A percentile compares a stretch with the other conserved stretches of the same genome.
phyloP scores from a whole-genome alignment of 2,797 vertebrate species.

The Muscicapa comitata region DNA sequence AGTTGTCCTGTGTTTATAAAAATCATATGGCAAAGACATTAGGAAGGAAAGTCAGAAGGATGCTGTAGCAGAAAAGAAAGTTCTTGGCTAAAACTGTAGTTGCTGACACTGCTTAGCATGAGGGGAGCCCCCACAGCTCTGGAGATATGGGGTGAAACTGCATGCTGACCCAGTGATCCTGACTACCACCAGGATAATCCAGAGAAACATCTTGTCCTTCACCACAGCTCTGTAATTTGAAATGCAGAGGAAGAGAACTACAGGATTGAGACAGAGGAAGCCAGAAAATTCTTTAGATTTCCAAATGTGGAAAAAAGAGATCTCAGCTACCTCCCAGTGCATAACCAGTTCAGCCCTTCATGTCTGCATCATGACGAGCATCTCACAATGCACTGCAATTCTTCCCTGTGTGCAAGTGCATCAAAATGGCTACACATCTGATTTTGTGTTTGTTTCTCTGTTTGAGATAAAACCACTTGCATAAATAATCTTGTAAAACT shows the following conservation, averaged over 20 bases:
- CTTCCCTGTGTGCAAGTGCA: background rate
- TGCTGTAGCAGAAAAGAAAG: background rate
- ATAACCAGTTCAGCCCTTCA: background rate
- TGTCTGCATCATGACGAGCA: rapidly evolving
- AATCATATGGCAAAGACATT: background rate
- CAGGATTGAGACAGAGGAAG: background rate
- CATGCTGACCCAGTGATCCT: background rate
- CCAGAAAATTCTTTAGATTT: background rate
- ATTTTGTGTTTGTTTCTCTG: background rate
- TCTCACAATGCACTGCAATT: background rate
- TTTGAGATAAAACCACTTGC: background rate
- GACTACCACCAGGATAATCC: background rate
- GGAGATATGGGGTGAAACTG: background rate
- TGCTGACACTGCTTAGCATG: background rate
- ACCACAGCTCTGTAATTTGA: background rate
- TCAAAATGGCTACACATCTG: background rate
- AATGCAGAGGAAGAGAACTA: background rate
- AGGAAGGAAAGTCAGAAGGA: background rate
- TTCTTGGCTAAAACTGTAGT: background rate
- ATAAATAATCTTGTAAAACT: background rate
- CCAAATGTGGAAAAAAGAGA: background rate
- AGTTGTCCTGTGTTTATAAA: background rate
- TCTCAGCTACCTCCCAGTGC: background rate
- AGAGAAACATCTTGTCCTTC: background rate
- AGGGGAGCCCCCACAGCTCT: background rate